A percentile compares a stretch with the other conserved stretches of the same genome.
Evolutionary conservation across 2,113 vertebrate species (phyloP).

Genomic region (Leptobrachium ailaonicum): DNA sequence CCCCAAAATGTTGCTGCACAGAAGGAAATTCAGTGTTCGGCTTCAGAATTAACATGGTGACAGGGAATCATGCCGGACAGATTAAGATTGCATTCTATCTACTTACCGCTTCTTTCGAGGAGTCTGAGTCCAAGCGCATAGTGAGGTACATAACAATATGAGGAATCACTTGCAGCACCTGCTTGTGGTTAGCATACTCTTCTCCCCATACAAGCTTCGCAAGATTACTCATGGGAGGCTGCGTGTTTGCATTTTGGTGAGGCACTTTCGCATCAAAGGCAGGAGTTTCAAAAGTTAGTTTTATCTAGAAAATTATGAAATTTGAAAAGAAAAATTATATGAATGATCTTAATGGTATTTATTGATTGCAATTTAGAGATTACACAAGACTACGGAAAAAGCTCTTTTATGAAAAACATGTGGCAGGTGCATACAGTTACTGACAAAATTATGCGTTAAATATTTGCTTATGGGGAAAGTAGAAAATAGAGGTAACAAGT

Average conservation of each 20-base stretch:
- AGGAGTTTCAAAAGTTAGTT: constrained; percentile 85
- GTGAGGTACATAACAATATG: constrained; percentile 89
- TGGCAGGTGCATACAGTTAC: too few relatives aligned
- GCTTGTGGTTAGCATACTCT: constrained; percentile 69
- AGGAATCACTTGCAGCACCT: constrained; percentile 71
- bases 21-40: too few relatives aligned
- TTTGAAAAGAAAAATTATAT: neutral
- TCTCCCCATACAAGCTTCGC: constrained; percentile 83
- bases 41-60: too few relatives aligned
- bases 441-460: too few relatives aligned
- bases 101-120: constrained; percentile 85
- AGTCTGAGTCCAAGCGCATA: constrained; percentile 79
- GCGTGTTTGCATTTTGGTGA: constrained; percentile 53
- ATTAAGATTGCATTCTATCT: too few relatives aligned
- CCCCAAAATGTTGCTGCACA: too few relatives aligned
- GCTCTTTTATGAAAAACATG: too few relatives aligned
- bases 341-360: neutral
- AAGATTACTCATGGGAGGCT: constrained; percentile 73
- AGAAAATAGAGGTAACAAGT: too few relatives aligned
- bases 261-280: constrained; percentile 58
- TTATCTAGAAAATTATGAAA: constrained; percentile 72
- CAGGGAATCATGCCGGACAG: too few relatives aligned
- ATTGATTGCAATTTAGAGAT: neutral
- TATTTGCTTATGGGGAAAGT: too few relatives aligned
- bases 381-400: too few relatives aligned